phyloP scores from a whole-genome alignment of 2,888 invertebrate species.

The Chymomyza fuscimana region DNA sequence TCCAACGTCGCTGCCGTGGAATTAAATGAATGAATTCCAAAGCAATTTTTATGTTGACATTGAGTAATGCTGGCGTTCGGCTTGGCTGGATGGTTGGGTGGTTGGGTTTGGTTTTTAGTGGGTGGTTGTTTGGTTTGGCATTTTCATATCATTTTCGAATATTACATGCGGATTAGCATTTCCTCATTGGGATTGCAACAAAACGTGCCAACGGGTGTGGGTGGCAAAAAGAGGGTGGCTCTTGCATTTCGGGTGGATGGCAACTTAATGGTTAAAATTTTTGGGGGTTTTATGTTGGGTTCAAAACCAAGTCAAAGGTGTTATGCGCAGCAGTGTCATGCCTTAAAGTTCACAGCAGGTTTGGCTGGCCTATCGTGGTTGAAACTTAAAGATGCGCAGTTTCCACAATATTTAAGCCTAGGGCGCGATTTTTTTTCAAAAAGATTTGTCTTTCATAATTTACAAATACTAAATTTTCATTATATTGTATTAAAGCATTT shows the following conservation, averaged over 20 bases:
- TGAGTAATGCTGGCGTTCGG: slow-evolving; percentile 65
- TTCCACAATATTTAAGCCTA: not conserved
- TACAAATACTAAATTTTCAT: no score
- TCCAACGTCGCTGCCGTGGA: slow-evolving; percentile 5
- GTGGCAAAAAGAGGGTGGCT: slow-evolving; percentile 52
- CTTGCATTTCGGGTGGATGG: slow-evolving; percentile 28
- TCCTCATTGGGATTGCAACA: slow-evolving; percentile 66
- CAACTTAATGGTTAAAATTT: slow-evolving; percentile 22
- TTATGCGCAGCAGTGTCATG: not conserved
- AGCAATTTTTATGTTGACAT: slow-evolving; percentile 74
- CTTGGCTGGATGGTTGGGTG: slow-evolving; percentile 14
- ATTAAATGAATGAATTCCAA: slow-evolving; percentile 66
- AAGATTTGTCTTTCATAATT: no score
- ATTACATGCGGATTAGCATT: slow-evolving; percentile 77
- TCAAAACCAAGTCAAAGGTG: not conserved
- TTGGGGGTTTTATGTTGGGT: slow-evolving; percentile 23
- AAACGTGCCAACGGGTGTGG: slow-evolving; percentile 55
- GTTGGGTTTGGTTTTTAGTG: slow-evolving; percentile 36
- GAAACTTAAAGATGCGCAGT: not conserved
- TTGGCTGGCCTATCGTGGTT: not conserved
- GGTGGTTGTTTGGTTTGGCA: slow-evolving; percentile 72
- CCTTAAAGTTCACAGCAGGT: not conserved
- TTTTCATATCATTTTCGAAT: slow-evolving; percentile 75
- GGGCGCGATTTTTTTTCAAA: no score
- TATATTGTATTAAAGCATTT: no score